A percentile compares a stretch with the other conserved stretches of the same genome.
These are phyloP conservation scores for Scaptodrosophila lebanonensis DNA, from an alignment of 1,140 invertebrate genomes.

Conservation along the genomic window DNA sequence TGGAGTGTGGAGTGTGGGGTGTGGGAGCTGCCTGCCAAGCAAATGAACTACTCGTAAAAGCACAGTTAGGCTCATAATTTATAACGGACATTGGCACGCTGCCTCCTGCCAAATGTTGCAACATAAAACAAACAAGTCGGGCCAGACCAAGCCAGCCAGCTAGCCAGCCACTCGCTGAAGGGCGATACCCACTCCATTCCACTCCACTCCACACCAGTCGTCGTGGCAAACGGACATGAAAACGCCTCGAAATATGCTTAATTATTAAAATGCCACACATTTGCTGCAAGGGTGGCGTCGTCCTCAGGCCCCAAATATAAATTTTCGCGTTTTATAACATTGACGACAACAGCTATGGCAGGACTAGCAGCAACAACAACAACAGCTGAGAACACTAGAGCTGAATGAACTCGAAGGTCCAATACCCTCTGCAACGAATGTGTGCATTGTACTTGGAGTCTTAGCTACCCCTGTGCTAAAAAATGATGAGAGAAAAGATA, in stretches of 20 bases:
- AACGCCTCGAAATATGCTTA: conserved; percentile 58
- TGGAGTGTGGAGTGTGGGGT: not conserved
- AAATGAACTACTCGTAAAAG: conserved; percentile 33
- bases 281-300: conserved; percentile 20
- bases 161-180: too few species aligned
- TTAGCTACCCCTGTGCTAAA: too few species aligned
- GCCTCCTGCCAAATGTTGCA: conserved; percentile 21
- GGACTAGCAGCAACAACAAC: conserved; percentile 12
- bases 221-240: conserved; percentile 39
- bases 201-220: not conserved
- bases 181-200: too few species aligned
- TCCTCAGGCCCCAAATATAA: conserved; percentile 41
- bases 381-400: conserved; percentile 7
- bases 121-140: conserved; percentile 10
- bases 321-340: conserved; percentile 62
- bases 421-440: too few species aligned
- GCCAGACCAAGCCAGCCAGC: too few species aligned
- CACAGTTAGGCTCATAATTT: conserved; percentile 34
- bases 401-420: too few species aligned
- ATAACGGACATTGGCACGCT: conserved; percentile 11
- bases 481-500: too few species aligned
- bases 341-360: not conserved
- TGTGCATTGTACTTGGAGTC: too few species aligned
- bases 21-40: conserved; percentile 1
- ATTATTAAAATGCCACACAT: conserved; percentile 59